Conservation (phyloP, 2,888 invertebrate species). For the Macrophya alboannulata region DNA sequence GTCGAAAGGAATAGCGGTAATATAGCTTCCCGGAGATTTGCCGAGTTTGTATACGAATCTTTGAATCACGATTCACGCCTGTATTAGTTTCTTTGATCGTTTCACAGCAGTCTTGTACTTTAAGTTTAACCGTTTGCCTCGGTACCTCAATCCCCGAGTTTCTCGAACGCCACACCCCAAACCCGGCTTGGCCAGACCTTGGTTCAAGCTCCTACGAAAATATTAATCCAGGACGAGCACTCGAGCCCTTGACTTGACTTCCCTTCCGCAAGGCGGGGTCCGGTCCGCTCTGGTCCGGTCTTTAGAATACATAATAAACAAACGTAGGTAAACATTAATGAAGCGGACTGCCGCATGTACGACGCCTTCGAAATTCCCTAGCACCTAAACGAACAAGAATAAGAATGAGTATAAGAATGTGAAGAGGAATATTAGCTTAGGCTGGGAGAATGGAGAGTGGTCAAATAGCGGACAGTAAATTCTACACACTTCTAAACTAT, state of each 20-base stretch:
- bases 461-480: constrained; percentile 8
- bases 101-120: background rate
- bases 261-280: background rate
- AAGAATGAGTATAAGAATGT: background rate
- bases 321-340: constrained; percentile 30
- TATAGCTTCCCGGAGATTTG: background rate
- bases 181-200: background rate
- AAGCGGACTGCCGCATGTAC: background rate
- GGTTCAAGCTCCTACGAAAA: constrained; percentile 46
- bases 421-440: constrained; percentile 43
- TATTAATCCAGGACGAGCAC: constrained; percentile 51
- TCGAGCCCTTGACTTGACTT: constrained; percentile 7
- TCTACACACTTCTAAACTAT: background rate
- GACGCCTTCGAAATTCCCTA: background rate
- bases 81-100: constrained; percentile 1
- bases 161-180: background rate
- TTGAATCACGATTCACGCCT: background rate
- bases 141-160: too few species aligned
- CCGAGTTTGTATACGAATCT: too few species aligned
- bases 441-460: constrained; percentile 7
- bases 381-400: background rate
- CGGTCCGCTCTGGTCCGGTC: background rate
- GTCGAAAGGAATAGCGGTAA: background rate
- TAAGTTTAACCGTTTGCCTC: background rate
- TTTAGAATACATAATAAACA: constrained; percentile 49